Evolutionary conservation across 2,888 invertebrate genomes (phyloP).

Genomic region (Crioceris asparagi): DNA sequence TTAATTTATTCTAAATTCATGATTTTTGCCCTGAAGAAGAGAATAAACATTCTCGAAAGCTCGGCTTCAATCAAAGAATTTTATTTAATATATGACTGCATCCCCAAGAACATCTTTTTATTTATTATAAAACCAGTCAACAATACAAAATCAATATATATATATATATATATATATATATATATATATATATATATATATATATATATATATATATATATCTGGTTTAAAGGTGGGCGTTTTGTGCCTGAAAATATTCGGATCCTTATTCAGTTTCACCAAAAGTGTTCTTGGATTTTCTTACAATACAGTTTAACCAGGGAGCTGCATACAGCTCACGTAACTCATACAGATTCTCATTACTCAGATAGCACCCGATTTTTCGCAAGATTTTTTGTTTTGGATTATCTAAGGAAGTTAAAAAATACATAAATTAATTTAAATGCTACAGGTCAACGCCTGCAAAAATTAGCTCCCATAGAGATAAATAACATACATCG

Average conservation of each 20-base stretch:
- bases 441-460: too few relatives aligned
- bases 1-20: too few relatives aligned
- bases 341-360: constrained; percentile 10
- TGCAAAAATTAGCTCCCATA: constrained; percentile 1
- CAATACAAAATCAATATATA: too few relatives aligned
- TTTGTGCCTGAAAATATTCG: constrained; percentile 3
- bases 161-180: too few relatives aligned
- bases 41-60: too few relatives aligned
- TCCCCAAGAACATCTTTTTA: too few relatives aligned
- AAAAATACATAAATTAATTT: not conserved
- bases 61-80: too few relatives aligned
- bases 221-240: constrained; percentile 14
- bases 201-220: constrained; percentile 3
- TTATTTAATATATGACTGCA: too few relatives aligned
- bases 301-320: constrained; percentile 7
- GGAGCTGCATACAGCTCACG: constrained; percentile 8
- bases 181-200: too few relatives aligned
- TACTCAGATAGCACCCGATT: constrained; percentile 7
- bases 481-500: not conserved
- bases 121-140: too few relatives aligned
- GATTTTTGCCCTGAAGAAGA: too few relatives aligned
- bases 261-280: constrained; percentile 1
- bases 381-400: constrained; percentile 7
- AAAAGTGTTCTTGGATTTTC: constrained; percentile 4
- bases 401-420: not conserved